phyloP scores from a whole-genome alignment of 2,888 invertebrate genomes.

The Dichetophora obliterata region DNA sequence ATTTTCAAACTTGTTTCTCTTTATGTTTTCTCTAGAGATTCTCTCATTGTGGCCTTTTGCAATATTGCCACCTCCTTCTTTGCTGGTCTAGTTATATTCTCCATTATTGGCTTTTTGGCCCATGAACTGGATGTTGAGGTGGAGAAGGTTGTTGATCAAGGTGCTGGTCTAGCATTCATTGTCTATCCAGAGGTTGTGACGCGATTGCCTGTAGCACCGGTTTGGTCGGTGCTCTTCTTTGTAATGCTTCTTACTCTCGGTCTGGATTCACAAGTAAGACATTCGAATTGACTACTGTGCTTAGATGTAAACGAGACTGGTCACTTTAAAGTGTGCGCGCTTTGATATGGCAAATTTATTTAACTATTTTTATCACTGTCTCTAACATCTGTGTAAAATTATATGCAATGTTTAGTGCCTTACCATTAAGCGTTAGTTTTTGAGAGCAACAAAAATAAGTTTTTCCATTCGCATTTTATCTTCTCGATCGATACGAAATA shows the following conservation, averaged over 20 bases:
- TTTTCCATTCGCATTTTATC: no score
- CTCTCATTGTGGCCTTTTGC: conserved; percentile 81
- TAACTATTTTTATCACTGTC: no score
- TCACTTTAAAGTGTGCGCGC: no score
- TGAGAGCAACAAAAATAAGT: no score
- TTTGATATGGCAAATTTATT: no score
- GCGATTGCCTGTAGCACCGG: conserved; percentile 81
- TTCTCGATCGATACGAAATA: no score
- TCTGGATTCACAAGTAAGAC: conserved; percentile 76
- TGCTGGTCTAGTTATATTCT: conserved; percentile 85
- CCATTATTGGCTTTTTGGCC: conserved; percentile 85
- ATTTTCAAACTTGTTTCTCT: neutral
- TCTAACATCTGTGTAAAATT: no score
- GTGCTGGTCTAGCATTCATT: conserved; percentile 85
- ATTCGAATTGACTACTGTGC: no score
- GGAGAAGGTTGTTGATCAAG: conserved; percentile 81
- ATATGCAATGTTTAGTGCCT: no score
- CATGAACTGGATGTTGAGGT: conserved; percentile 80
- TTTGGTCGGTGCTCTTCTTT: conserved; percentile 87
- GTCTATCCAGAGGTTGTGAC: conserved; percentile 89
- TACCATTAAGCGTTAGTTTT: no score
- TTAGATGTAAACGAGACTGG: no score
- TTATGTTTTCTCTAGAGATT: conserved; percentile 73
- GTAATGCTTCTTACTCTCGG: conserved; percentile 83
- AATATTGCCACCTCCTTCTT: conserved; percentile 86